phyloP scores from a whole-genome alignment of 2,797 vertebrate genomes.

The Takifugu rubripes region DNA sequence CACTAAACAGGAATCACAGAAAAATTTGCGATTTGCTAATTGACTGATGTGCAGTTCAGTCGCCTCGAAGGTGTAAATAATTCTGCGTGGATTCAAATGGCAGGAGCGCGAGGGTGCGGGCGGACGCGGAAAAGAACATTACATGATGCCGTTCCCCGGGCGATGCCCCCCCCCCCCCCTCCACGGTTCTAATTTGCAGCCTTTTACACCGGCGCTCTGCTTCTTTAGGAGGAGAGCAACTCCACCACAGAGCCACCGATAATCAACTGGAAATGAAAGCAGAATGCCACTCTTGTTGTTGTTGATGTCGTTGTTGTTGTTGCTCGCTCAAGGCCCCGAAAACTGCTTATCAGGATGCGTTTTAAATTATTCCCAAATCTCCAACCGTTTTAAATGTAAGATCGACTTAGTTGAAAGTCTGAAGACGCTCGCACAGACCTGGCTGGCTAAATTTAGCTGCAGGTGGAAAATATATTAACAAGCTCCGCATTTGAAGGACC shows the following conservation, averaged over 20 bases:
- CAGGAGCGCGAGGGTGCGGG: slow-evolving; percentile 58
- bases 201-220: slow-evolving; percentile 51
- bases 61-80: slow-evolving; percentile 99
- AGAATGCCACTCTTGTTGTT: slow-evolving; percentile 56
- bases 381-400: slow-evolving; percentile 56
- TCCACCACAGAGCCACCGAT: slow-evolving; percentile 68
- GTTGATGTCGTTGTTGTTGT: background rate
- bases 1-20: slow-evolving; percentile 99
- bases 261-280: slow-evolving; percentile 74
- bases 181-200: slow-evolving; percentile 61
- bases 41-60: slow-evolving; percentile 98
- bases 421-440: slow-evolving; percentile 27
- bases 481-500: slow-evolving; percentile 53
- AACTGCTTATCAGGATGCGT: slow-evolving; percentile 10
- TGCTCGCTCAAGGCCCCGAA: slow-evolving; percentile 30
- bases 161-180: slow-evolving; percentile 71
- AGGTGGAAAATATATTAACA: slow-evolving; percentile 60
- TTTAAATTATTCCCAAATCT: slow-evolving; percentile 53
- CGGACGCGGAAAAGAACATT: slow-evolving; percentile 76
- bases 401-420: slow-evolving; percentile 48
- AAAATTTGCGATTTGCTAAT: slow-evolving; percentile 99
- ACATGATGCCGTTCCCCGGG: slow-evolving; percentile 64
- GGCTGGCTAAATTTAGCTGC: slow-evolving; percentile 60
- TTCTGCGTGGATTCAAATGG: slow-evolving; percentile 79
- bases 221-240: slow-evolving; percentile 51